phyloP scores from a whole-genome alignment of 2,888 invertebrate genomes.

The Muscina levida region DNA sequence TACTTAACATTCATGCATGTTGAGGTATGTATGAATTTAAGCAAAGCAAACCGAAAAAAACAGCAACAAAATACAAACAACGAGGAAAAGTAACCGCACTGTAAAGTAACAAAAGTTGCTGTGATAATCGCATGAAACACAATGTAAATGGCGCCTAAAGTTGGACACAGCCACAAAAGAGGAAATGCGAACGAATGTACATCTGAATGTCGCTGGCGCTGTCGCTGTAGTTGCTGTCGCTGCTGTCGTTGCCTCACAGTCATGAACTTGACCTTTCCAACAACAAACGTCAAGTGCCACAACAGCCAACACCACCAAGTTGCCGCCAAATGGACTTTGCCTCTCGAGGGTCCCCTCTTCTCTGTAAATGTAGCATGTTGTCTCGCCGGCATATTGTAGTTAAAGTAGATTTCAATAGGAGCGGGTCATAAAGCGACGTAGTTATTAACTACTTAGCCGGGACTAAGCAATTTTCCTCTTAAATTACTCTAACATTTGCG shows the following conservation, averaged over 20 bases:
- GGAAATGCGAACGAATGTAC: slow-evolving; percentile 40
- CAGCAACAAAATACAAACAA: slow-evolving; percentile 2
- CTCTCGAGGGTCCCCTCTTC: neutral
- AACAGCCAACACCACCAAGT: slow-evolving; percentile 33
- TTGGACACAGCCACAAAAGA: slow-evolving; percentile 1
- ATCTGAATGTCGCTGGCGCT: neutral
- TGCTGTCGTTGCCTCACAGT: slow-evolving; percentile 44
- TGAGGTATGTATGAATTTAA: slow-evolving; percentile 14
- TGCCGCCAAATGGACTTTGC: slow-evolving; percentile 22
- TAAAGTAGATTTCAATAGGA: slow-evolving; percentile 7
- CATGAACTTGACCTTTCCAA: slow-evolving; percentile 65
- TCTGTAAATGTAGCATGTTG: slow-evolving; percentile 28
- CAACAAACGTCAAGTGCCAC: slow-evolving; percentile 59
- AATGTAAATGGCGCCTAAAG: slow-evolving; percentile 54
- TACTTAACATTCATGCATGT: slow-evolving; percentile 28
- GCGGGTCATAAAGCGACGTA: slow-evolving; percentile 19
- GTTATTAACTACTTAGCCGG: slow-evolving; percentile 32
- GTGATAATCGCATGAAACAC: slow-evolving; percentile 34
- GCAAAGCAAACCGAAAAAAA: neutral
- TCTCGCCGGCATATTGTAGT: neutral
- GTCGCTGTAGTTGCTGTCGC: slow-evolving; percentile 1
- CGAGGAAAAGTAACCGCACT: neutral
- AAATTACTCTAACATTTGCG: slow-evolving; percentile 6
- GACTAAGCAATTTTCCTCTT: slow-evolving; percentile 23
- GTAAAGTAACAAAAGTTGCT: neutral